Base-by-base conservation (phyloP, 2,113 vertebrate species). In the Callospermophilus lateralis region DNA sequence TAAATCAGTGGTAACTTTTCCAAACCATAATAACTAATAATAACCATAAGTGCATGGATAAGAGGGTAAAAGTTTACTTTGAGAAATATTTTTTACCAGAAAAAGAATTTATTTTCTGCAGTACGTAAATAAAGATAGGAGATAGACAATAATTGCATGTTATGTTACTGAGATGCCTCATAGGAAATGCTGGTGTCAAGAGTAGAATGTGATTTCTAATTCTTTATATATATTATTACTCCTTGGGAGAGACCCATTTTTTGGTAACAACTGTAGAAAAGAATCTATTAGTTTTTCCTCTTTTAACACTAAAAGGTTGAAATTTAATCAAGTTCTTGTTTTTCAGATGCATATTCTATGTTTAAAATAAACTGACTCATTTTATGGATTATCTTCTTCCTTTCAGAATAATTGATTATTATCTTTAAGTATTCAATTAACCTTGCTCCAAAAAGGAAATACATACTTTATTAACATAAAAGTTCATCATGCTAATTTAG, bases 191-290 rank as follows among this genome's bases (percentile, higher is more conserved):
- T 4, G 20, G 61, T 26, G 24, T 26, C 9, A 63, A 63, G 24
- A 28, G 55, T 28, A 26, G 61, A 10, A 63, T 24, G 24, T 93
- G 45, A 45, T 45, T 45, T 45, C 12, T 83, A 9, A 53, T 74
- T 97, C 28, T 76, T 24, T 87, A 61, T 28, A 92, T 61, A 91
- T 95, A 39, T 89, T 95, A 39, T 91, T 95, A 90, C 94, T 97
- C 94, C 91, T 97, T 96, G 94, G 95, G 95, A 89, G 55, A 28
- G 89, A 72, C 39, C 1, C 8, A 51, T 61, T 91, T 93, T 96
- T 96, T 94, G 90, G 84, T 76, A 96, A 58, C 70, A 86, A 17
- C 22, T 67, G 58, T 34, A 45, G 17, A 55, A 78, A 70, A 97
- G 20, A 68, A 61, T 13, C 34, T 42, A 8, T 13, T 94, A 24